Evolutionary conservation across 1,140 invertebrate genomes (phyloP).

Genomic region (Panulirus ornatus): DNA sequence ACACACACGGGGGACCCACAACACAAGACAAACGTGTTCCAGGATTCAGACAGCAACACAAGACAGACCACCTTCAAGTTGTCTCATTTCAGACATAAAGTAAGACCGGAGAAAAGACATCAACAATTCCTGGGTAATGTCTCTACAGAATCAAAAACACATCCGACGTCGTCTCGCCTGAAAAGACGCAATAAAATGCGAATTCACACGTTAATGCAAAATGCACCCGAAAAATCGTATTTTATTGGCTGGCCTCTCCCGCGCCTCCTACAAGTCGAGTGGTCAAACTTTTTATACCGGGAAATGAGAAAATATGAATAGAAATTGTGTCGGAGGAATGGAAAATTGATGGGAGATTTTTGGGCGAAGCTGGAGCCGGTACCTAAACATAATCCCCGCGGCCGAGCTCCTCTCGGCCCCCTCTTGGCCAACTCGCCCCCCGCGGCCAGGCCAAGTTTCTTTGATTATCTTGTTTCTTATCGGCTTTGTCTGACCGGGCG

Average conservation of each 20-base stretch:
- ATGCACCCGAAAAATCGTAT: conserved; percentile 70
- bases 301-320: conserved; percentile 74
- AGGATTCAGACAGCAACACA: no score
- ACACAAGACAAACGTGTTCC: no score
- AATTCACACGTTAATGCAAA: conserved; percentile 70
- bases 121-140: background rate
- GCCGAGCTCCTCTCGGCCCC: background rate
- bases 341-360: conserved; percentile 71
- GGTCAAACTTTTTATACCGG: conserved; percentile 72
- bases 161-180: background rate
- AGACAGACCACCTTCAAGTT: no score
- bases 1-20: no score
- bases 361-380: conserved; percentile 44
- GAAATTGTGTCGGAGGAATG: conserved; percentile 73
- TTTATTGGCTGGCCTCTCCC: conserved; percentile 60
- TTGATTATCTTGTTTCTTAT: conserved; percentile 48
- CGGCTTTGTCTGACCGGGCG: conserved; percentile 26
- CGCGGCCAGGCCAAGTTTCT: background rate
- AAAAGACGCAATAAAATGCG: conserved; percentile 65
- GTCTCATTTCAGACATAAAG: no score
- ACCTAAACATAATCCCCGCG: conserved; percentile 67
- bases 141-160: background rate
- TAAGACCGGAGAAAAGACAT: no score
- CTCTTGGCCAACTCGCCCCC: background rate
- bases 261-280: conserved; percentile 70